Base-by-base conservation (phyloP, 1,140 invertebrate genomes). In the Leptoteleia sp. region DNA sequence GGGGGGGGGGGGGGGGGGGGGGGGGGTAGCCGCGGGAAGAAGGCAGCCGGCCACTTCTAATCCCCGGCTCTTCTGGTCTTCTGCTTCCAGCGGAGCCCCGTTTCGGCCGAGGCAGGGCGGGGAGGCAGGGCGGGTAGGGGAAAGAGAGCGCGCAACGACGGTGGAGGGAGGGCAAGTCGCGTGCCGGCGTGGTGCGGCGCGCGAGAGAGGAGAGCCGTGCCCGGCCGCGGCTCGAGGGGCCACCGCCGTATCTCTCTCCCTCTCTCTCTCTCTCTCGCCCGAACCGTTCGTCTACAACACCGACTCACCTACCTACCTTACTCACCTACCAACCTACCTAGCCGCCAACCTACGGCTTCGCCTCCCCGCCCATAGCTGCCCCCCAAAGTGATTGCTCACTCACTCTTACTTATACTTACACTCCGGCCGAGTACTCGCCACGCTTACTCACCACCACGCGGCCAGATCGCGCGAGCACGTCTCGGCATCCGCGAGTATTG, bases 161-260 rank as follows among this genome's bases (percentile, higher is more conserved):
- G 50, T 42, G 64, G 77, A 81, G 84, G 84, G 86, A 82, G 81
- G 84, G 81, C 82, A 86, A 83, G 88, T 89, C 88, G 87, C 88
- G 88, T 88, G 88, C 88, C 88, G 86, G 88, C 85, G 81, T 86
- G 86, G 83, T 84, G 85, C 85, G 84, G 72, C 81, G 84, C 76
- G 72, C 80, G 81, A 83, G 84, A 84, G 85, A 85, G 80, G 80
- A 83, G 76, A 84, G 75, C 31, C 64, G 35, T 42, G 80, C 81
- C 84, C 82, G 83, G 80, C 33, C 13, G 13, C 11, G 27, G 22
- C 22, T 68, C 80, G n/a, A n/a, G n/a, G n/a, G n/a, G n/a, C n/a
- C n/a, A n/a, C n/a, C n/a, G n/a, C n/a, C n/a, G n/a, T 80, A 82
- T 83, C 81, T 85, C 81, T 87, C 84, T 87, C n/a, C n/a, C n/a